Evolutionary conservation across 2,797 vertebrate species (phyloP).

Genomic region (Sternarchorhynchus goeldii): DNA sequence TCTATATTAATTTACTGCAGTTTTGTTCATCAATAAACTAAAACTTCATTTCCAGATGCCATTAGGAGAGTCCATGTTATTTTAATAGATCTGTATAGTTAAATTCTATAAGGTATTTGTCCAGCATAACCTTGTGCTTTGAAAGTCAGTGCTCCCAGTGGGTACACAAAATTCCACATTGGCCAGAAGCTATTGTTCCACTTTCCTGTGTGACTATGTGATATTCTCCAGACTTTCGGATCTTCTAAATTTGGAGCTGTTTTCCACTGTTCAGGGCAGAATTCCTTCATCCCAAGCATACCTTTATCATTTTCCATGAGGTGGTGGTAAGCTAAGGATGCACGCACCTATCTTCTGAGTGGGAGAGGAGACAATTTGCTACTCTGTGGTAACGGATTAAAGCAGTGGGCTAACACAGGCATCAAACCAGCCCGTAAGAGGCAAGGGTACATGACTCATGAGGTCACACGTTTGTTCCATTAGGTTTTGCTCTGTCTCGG

Average conservation of each 20-base stretch:
- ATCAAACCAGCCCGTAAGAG: background rate
- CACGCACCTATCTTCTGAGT: constrained; percentile 2
- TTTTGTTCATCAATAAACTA: background rate
- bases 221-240: constrained; percentile 52
- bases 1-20: background rate
- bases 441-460: background rate
- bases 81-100: constrained; percentile 3
- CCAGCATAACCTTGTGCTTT: constrained; percentile 5
- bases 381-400: background rate
- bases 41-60: no score
- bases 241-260: constrained; percentile 56
- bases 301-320: constrained; percentile 56
- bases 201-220: constrained; percentile 48
- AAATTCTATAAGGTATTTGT: constrained; percentile 20
- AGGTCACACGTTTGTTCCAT: background rate
- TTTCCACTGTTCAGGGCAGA: constrained; percentile 43
- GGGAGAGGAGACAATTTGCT: constrained; percentile 11
- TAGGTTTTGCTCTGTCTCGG: background rate
- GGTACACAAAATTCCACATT: constrained; percentile 48
- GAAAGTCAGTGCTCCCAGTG: background rate
- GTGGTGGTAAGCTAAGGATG: constrained; percentile 7
- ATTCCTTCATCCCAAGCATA: constrained; percentile 38
- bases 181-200: constrained; percentile 42
- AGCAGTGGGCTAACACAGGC: constrained; percentile 1
- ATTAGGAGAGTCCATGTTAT: constrained; percentile 8